Evolutionary conservation across 2,113 vertebrate species (phyloP), one percentile per base, ranked within the genome.

Genomic region (Saguinus midas): DNA sequence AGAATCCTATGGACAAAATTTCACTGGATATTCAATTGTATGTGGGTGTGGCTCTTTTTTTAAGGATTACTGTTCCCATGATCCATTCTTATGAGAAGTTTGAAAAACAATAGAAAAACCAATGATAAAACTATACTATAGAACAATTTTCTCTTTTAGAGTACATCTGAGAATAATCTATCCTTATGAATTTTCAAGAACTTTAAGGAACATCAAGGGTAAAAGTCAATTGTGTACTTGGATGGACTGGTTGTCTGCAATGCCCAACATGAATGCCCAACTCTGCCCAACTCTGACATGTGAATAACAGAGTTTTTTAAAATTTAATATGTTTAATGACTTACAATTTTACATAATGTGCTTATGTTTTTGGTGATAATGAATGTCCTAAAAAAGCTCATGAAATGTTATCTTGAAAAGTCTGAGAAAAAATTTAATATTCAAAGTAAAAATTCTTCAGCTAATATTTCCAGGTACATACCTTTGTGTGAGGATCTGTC

Each of bases 401-500:
- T 61, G 21, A 80, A 85, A 82, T 52, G 1, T 12, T 72, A 45
- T 79, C 11, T 89, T 79, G 73, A 23, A 82, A 88, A 66, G 58
- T 85, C 66, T 80, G 68, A 84, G 45, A 79, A 87, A 64, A 96
- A 92, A 43, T 18, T 82, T 72, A 66, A 40, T 84, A 68, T 75
- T 64, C 7, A 85, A 86, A 91, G 32, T 57, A 64, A 82, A 85
- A 61, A 37, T 58, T 81, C 5, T 89, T 86, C 40, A 61, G 9
- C 93, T 82, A 17, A 5, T 85, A n/a, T 86, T 76, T 94, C 37
- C 25, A 80, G 20, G 61, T 90, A 93, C 96, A 40, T 97, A 96
- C 81, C 45, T 1, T 88, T 95, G 7, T 80, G 25, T 70, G 43
- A 64, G 29, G 90, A 27, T 57, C 45, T 75, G 94, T 96, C 27